These are phyloP conservation scores for Nysson spinosus DNA, from an alignment of 2,888 invertebrate species.

Conservation along the genomic window DNA sequence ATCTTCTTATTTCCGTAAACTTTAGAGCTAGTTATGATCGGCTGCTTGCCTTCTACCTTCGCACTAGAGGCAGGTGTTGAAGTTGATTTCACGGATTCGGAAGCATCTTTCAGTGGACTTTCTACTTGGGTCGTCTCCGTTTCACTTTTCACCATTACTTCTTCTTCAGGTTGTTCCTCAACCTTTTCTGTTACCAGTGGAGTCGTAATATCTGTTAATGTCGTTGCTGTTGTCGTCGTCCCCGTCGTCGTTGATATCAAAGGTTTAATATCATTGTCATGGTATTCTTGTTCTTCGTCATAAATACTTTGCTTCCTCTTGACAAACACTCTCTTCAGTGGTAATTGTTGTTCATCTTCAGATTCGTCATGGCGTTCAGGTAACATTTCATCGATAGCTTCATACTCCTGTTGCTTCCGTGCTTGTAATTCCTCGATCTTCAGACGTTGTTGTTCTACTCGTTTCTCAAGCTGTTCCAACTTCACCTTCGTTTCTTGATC, in stretches of 20 bases:
- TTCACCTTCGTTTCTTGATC: constrained; percentile 74
- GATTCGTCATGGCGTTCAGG: constrained; percentile 75
- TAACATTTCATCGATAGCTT: constrained; percentile 72
- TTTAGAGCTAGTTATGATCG: constrained; percentile 60
- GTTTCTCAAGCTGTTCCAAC: constrained; percentile 72
- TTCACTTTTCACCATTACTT: constrained; percentile 25
- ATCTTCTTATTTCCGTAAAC: constrained; percentile 73
- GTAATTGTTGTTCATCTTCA: constrained; percentile 76
- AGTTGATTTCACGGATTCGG: constrained; percentile 1
- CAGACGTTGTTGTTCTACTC: constrained; percentile 72
- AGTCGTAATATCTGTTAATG: not conserved
- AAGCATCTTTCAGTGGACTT: constrained; percentile 34
- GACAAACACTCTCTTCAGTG: constrained; percentile 81
- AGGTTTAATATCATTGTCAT: constrained; percentile 56
- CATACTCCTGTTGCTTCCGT: constrained; percentile 71
- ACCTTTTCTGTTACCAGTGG: constrained; percentile 14
- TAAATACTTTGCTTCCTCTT: constrained; percentile 80
- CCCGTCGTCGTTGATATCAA: not conserved
- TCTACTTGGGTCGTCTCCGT: constrained; percentile 28
- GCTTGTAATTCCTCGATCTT: constrained; percentile 74
- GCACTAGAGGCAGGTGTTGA: not conserved
- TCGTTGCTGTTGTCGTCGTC: not conserved
- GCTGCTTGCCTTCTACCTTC: constrained; percentile 32
- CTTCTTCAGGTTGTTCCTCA: constrained; percentile 14
- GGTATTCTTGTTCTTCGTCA: constrained; percentile 74